A percentile compares a stretch with the other conserved stretches of the same genome.
These are phyloP conservation scores for Myodes glareolus DNA, from an alignment of 2,113 vertebrate species.

Conservation along the genomic window DNA sequence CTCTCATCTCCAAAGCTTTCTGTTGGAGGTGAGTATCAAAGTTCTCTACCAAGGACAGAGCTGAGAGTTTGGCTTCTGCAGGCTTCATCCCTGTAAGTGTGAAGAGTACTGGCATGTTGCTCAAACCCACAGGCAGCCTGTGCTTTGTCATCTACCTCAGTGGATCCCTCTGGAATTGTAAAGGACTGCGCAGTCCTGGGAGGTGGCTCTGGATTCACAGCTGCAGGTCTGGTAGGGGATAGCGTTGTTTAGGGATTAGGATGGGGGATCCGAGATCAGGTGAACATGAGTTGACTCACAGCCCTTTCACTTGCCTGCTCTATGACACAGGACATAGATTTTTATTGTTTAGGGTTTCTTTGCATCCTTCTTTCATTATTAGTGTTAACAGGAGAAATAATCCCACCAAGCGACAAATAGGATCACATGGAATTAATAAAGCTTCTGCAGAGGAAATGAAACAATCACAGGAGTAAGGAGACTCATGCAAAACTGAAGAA, in stretches of 20 bases:
- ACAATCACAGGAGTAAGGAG: neutral
- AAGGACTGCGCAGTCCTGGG: fast-evolving
- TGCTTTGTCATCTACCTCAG: fast-evolving
- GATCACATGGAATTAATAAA: neutral
- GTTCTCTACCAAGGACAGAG: neutral
- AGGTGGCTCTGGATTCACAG: neutral
- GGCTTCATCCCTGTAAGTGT: neutral
- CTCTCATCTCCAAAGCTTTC: neutral
- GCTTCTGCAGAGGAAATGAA: neutral
- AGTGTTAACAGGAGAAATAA: neutral
- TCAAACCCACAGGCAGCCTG: fast-evolving
- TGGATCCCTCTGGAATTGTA: too few species aligned
- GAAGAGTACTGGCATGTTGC: fast-evolving
- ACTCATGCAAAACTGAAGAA: neutral
- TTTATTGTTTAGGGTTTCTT: neutral
- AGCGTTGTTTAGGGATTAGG: fast-evolving
- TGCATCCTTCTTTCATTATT: neutral
- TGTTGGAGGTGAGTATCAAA: neutral
- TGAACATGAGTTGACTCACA: neutral
- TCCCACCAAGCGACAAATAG: neutral
- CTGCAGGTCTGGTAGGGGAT: neutral
- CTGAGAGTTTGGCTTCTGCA: neutral
- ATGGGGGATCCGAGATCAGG: neutral
- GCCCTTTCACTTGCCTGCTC: neutral
- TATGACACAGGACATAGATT: neutral